Evolutionary conservation across 2,113 vertebrate genomes (phyloP).

Genomic region (Columba janthina): DNA sequence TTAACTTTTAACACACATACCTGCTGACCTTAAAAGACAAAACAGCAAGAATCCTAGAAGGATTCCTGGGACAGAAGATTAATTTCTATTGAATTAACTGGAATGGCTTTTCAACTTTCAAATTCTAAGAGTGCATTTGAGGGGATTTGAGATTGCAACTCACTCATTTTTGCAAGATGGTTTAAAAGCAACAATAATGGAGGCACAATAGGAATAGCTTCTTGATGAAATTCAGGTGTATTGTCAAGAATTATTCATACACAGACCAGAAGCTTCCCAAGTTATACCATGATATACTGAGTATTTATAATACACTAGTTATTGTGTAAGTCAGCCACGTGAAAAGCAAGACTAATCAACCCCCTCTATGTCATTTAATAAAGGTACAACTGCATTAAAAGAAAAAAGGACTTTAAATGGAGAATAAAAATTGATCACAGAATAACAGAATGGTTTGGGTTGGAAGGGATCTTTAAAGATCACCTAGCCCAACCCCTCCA

Average conservation of each 20-base stretch:
- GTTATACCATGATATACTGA: not conserved
- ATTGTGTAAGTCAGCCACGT: not conserved
- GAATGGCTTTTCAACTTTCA: not conserved
- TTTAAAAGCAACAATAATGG: not conserved
- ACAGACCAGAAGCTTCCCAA: not conserved
- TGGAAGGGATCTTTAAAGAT: not conserved
- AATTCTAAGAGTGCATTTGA: not conserved
- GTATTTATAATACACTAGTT: not conserved
- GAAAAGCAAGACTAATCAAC: not conserved
- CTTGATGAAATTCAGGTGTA: not conserved
- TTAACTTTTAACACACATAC: not conserved
- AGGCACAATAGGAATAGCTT: not conserved
- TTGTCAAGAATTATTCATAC: not conserved
- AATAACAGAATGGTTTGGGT: not conserved
- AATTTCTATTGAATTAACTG: not conserved
- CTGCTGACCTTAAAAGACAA: not conserved
- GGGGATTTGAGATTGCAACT: not conserved
- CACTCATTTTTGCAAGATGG: not conserved
- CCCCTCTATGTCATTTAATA: not conserved
- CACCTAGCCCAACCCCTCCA: not conserved
- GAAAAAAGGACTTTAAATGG: not conserved
- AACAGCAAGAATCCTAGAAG: not conserved
- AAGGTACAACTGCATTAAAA: not conserved
- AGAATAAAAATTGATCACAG: not conserved
- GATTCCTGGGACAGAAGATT: not conserved